Conservation (phyloP, 2,797 vertebrate species). For the Streptopelia turtur region DNA sequence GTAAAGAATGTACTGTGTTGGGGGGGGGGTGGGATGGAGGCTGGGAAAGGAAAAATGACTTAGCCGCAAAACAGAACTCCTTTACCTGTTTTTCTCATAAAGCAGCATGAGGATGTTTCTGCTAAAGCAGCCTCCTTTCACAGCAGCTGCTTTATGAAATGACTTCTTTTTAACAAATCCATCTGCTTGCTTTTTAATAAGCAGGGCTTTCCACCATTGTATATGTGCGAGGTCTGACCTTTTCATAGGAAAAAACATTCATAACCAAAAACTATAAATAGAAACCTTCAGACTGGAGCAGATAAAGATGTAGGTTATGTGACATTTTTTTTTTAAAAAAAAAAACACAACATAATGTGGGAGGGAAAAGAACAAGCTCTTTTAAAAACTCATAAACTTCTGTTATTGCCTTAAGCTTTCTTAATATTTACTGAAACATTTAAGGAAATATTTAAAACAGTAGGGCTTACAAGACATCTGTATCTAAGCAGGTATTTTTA, state of each 20-base stretch:
- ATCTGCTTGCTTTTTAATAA: conserved; percentile 73
- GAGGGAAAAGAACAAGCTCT: conserved; percentile 51
- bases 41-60: conserved; percentile 66
- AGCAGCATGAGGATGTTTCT: conserved; percentile 52
- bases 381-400: conserved; percentile 59
- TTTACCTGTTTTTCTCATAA: conserved; percentile 67
- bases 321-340: conserved; percentile 5
- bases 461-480: conserved; percentile 3
- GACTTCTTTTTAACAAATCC: conserved; percentile 69
- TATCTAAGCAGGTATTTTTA: conserved; percentile 57
- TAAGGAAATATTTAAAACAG: conserved; percentile 37
- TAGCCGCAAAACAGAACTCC: conserved; percentile 43
- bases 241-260: conserved; percentile 83
- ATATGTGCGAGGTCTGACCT: conserved; percentile 78
- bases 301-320: conserved; percentile 81
- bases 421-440: conserved; percentile 62
- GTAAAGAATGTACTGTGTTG: background rate
- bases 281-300: conserved; percentile 76
- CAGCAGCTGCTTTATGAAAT: conserved; percentile 62
- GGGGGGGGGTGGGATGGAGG: background rate
- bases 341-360: conserved; percentile 42
- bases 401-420: conserved; percentile 48
- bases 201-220: conserved; percentile 67
- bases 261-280: conserved; percentile 83
- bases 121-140: conserved; percentile 48